These are phyloP conservation scores for Anhinga anhinga DNA, from an alignment of 2,113 vertebrate genomes.

Conservation along the genomic window DNA sequence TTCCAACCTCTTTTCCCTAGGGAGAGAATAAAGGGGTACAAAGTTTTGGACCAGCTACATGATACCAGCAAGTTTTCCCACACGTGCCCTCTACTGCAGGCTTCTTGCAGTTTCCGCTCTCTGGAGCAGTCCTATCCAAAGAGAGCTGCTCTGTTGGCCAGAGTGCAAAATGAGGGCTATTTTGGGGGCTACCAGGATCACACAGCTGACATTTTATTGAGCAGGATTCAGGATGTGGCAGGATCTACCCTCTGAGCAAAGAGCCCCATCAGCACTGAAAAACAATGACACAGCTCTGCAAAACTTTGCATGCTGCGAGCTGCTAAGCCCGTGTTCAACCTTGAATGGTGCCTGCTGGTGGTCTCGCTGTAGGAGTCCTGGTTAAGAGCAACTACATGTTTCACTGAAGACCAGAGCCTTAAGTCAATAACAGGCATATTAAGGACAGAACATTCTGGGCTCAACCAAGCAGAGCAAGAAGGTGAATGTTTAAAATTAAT, in stretches of 20 bases:
- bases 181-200: fast-evolving
- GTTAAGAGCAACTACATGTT: background rate
- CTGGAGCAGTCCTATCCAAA: background rate
- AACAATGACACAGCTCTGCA: background rate
- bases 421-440: background rate
- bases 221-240: background rate
- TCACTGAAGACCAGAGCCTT: background rate
- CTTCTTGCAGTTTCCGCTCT: background rate
- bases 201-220: background rate
- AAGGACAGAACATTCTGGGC: background rate
- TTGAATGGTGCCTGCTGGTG: background rate
- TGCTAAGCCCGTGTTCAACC: background rate
- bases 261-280: background rate
- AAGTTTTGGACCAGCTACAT: background rate
- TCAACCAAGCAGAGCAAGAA: background rate
- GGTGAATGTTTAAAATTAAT: background rate
- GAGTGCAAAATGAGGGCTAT: background rate
- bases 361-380: background rate
- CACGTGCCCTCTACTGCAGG: background rate
- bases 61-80: background rate
- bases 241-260: background rate
- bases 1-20: background rate
- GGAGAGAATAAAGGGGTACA: background rate
- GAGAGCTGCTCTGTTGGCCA: background rate
- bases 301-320: background rate